Base-by-base conservation (phyloP, 2,888 invertebrate species). In the Pyrocoelia pectoralis region DNA sequence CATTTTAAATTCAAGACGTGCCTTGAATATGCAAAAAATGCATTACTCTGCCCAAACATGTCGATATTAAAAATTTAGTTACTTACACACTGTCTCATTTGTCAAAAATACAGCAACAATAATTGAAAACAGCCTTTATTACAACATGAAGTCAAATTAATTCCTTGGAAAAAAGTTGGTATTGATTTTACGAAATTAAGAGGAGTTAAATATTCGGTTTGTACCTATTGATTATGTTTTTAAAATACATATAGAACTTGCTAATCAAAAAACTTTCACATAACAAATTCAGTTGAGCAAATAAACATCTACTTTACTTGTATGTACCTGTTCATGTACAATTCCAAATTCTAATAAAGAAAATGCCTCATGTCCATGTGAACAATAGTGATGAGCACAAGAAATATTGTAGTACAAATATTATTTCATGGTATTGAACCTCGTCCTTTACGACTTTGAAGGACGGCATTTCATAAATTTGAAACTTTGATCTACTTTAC, bases 201-300 rank as follows among this genome's bases (percentile, higher is more conserved):
- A 41, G 41, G 13, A 41, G 41, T 48, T 4, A 48, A 48, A 48
- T 48, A 48, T 43, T 15, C 15, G 15, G 15, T 43, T 10, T 43
- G 43, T n/a, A n/a, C n/a, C n/a, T 43, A 43, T 48, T 48, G 19
- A 48, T 17, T 48, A 48, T 48, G n/a, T 48, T 48, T 17, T 48
- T 2, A 48, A 48, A 48, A 18, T 48, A 18, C 18, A 48, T 48
- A n/a, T n/a, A n/a, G n/a, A n/a, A n/a, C n/a, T n/a, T n/a, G n/a
- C n/a, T n/a, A n/a, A n/a, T n/a, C n/a, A n/a, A n/a, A n/a, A n/a
- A n/a, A n/a, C n/a, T n/a, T n/a, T n/a, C n/a, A n/a, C n/a, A n/a
- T n/a, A n/a, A n/a, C n/a, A n/a, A n/a, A n/a, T n/a, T n/a, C n/a
- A n/a, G n/a, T n/a, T n/a, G n/a, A n/a, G n/a, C n/a, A n/a, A n/a